A percentile compares a stretch with the other conserved stretches of the same genome.
phyloP scores from a whole-genome alignment of 2,888 invertebrate species.

The Emmelina monodactyla region DNA sequence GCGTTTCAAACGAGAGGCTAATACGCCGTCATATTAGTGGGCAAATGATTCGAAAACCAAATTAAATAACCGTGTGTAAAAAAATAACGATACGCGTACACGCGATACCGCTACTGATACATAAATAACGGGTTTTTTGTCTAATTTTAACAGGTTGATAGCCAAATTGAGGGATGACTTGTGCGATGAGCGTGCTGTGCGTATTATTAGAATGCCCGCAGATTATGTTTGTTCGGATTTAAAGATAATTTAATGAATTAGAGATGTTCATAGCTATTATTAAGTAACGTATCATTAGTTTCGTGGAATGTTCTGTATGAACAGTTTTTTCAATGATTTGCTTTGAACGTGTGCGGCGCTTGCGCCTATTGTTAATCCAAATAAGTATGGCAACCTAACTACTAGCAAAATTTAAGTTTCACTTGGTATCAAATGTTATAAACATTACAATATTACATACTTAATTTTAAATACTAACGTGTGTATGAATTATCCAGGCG shows the following conservation, averaged over 20 bases:
- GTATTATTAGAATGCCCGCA: constrained; percentile 35
- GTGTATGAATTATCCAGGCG: too few relatives aligned
- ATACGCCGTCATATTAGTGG: constrained; percentile 38
- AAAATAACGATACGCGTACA: constrained; percentile 55
- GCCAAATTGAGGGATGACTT: constrained; percentile 55
- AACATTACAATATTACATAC: too few relatives aligned
- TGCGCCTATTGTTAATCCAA: too few relatives aligned
- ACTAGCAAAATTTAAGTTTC: too few relatives aligned
- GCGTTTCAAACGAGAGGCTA: constrained; percentile 39
- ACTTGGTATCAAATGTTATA: too few relatives aligned
- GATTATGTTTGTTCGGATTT: constrained; percentile 52
- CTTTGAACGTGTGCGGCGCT: too few relatives aligned
- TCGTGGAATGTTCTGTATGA: too few relatives aligned
- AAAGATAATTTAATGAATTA: constrained; percentile 44
- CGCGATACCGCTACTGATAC: constrained; percentile 52
- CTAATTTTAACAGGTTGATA: constrained; percentile 51
- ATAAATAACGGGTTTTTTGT: constrained; percentile 56
- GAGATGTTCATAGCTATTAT: too few relatives aligned
- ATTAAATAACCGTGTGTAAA: constrained; percentile 40
- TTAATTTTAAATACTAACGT: too few relatives aligned
- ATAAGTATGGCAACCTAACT: too few relatives aligned
- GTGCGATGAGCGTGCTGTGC: constrained; percentile 39
- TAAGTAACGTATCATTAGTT: too few relatives aligned
- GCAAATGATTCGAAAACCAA: constrained; percentile 56
- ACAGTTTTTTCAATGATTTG: too few relatives aligned